phyloP scores from a whole-genome alignment of 35 echinoderm and acorn worm genomes.

The Holothuria glaberrima region DNA sequence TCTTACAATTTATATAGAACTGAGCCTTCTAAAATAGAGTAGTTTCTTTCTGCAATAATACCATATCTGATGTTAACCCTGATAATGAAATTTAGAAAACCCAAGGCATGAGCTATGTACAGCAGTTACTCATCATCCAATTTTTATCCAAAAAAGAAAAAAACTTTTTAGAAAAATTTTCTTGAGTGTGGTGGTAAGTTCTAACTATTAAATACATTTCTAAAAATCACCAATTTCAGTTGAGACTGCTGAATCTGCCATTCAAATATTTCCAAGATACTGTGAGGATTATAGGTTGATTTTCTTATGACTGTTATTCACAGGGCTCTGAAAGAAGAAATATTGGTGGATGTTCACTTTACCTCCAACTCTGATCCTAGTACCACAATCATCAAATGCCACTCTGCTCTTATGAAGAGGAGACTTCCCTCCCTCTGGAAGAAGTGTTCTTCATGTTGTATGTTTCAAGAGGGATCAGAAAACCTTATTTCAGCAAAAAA shows the following conservation, averaged over 20 bases:
- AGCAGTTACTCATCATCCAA: too few relatives aligned
- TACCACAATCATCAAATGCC: neutral
- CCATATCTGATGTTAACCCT: too few relatives aligned
- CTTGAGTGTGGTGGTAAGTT: too few relatives aligned
- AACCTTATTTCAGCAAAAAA: neutral
- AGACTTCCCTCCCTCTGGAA: slow-evolving; percentile 17
- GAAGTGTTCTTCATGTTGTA: slow-evolving; percentile 1
- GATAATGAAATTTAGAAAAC: too few relatives aligned
- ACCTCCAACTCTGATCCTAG: neutral
- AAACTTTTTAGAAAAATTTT: neutral
- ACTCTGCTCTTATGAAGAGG: slow-evolving; percentile 2
- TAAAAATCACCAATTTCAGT: too few relatives aligned
- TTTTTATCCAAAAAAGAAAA: too few relatives aligned
- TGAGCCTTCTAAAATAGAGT: too few relatives aligned
- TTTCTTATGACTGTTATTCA: neutral
- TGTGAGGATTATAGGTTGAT: neutral
- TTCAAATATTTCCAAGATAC: neutral
- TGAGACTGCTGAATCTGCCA: neutral
- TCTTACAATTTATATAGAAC: too few relatives aligned
- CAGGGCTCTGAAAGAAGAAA: slow-evolving; percentile 18
- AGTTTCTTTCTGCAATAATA: too few relatives aligned
- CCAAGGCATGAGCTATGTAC: too few relatives aligned
- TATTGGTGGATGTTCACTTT: slow-evolving; percentile 16
- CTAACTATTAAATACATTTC: too few relatives aligned
- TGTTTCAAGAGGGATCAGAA: too few relatives aligned